A percentile compares a stretch with the other conserved stretches of the same genome.
Conservation (phyloP, 2,888 invertebrate species). For the Ophioninae sp. region DNA sequence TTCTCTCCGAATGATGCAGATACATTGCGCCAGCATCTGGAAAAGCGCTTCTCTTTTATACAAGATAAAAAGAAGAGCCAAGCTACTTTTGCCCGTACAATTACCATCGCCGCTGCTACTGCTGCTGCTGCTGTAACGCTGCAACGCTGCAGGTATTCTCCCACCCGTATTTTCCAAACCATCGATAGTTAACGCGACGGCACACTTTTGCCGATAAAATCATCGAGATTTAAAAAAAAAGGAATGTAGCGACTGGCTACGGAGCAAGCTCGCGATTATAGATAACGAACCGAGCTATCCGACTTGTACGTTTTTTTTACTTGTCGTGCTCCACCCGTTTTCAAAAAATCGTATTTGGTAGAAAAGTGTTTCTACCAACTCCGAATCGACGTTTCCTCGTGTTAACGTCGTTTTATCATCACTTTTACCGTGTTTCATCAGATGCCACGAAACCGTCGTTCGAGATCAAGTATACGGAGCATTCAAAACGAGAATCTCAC, state of each 20-base stretch:
- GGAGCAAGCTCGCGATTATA: neutral
- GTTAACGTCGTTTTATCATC: too few relatives aligned
- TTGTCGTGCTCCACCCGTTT: too few relatives aligned
- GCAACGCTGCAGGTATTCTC: slow-evolving; percentile 49
- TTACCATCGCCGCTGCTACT: neutral
- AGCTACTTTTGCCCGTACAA: neutral
- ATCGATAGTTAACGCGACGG: slow-evolving; percentile 44
- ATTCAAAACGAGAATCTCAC: neutral
- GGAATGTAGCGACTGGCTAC: neutral
- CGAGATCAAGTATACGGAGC: too few relatives aligned
- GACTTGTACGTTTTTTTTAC: slow-evolving; percentile 3
- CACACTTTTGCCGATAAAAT: slow-evolving; percentile 47
- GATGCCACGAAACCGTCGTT: too few relatives aligned
- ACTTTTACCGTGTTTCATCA: too few relatives aligned
- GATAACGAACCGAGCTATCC: neutral
- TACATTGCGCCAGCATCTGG: slow-evolving; percentile 71
- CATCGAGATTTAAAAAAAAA: slow-evolving; percentile 32
- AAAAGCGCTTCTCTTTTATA: slow-evolving; percentile 75
- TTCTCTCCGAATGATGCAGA: slow-evolving; percentile 69
- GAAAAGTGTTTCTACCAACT: too few relatives aligned
- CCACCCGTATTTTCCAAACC: slow-evolving; percentile 34
- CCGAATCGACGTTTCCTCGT: too few relatives aligned
- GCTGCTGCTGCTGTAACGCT: neutral
- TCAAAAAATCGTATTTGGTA: too few relatives aligned
- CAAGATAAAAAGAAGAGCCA: slow-evolving; percentile 72